Evolutionary conservation across 2,888 invertebrate species (phyloP).

Genomic region (Campoplex capitator): DNA sequence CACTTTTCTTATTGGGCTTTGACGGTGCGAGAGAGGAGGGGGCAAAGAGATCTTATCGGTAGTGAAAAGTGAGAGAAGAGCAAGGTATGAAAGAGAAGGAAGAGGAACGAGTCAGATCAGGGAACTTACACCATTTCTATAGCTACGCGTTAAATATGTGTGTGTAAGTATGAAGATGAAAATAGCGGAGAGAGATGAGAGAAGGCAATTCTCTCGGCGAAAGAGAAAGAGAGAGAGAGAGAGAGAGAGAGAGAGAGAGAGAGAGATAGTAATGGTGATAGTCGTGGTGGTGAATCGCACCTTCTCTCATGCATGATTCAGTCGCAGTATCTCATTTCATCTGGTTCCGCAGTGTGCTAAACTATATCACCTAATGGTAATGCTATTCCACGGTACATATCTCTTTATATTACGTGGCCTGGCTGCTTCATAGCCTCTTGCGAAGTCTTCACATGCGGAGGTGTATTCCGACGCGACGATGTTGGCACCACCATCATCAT

Average conservation of each 20-base stretch:
- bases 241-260: slow-evolving; percentile 17
- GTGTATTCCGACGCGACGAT: slow-evolving; percentile 59
- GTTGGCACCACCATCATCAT: slow-evolving; percentile 66
- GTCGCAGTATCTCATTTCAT: slow-evolving; percentile 85
- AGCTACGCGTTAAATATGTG: slow-evolving; percentile 17
- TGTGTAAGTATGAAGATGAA: slow-evolving; percentile 11
- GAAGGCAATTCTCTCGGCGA: slow-evolving; percentile 55
- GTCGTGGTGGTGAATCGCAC: slow-evolving; percentile 80
- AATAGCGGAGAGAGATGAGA: slow-evolving; percentile 37
- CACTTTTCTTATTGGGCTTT: slow-evolving; percentile 80
- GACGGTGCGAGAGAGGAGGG: slow-evolving; percentile 50
- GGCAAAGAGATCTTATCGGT: slow-evolving; percentile 46
- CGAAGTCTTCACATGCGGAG: slow-evolving; percentile 56
- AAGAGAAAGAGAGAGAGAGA: background rate
- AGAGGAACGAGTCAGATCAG: slow-evolving; percentile 60
- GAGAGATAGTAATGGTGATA: slow-evolving; percentile 73
- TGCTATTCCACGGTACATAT: slow-evolving; percentile 84
- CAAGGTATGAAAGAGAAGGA: slow-evolving; percentile 41
- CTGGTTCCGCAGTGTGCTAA: slow-evolving; percentile 81
- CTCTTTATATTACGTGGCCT: slow-evolving; percentile 84
- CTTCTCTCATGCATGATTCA: slow-evolving; percentile 85
- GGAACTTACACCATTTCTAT: slow-evolving; percentile 36
- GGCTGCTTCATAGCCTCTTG: slow-evolving; percentile 77
- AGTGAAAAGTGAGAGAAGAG: slow-evolving; percentile 56
- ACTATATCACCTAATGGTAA: slow-evolving; percentile 85